Conservation (phyloP, 2,888 invertebrate genomes). For the Pelosia muscerda region DNA sequence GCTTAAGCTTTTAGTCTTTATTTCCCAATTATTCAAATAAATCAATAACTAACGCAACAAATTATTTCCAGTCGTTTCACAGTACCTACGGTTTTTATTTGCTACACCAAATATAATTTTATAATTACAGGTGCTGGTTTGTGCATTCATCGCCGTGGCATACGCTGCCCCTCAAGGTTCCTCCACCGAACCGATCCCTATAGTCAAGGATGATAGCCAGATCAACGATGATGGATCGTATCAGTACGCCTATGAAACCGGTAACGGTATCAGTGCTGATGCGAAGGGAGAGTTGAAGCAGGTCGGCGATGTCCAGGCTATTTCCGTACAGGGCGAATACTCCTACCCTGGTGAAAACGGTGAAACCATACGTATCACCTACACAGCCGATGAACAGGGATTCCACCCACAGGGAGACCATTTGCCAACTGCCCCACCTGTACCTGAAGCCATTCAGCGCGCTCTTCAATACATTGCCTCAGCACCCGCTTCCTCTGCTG, state of each 20-base stretch:
- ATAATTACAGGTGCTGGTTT: conserved; percentile 72
- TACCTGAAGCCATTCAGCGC: conserved; percentile 90
- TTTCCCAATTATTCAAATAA: conserved; percentile 45
- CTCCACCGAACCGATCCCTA: conserved; percentile 78
- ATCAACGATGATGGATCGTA: conserved; percentile 88
- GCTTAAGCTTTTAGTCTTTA: conserved; percentile 27
- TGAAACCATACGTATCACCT: conserved; percentile 87
- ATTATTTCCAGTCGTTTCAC: conserved; percentile 13
- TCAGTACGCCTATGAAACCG: conserved; percentile 88
- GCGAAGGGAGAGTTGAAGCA: conserved; percentile 88
- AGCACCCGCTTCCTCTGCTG: conserved; percentile 81
- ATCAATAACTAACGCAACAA: conserved; percentile 7
- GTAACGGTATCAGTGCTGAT: conserved; percentile 88
- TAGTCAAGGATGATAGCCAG: conserved; percentile 87
- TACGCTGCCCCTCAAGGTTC: conserved; percentile 74
- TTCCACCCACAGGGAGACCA: conserved; percentile 89
- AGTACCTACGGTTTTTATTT: conserved; percentile 5
- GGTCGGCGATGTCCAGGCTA: conserved; percentile 84
- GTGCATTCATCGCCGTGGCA: conserved; percentile 70
- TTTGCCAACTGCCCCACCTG: conserved; percentile 90
- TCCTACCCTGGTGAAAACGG: conserved; percentile 90
- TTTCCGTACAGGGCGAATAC: conserved; percentile 89
- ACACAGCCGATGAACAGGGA: conserved; percentile 91
- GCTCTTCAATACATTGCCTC: conserved; percentile 84
- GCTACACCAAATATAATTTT: conserved; percentile 18